Percentiles rank a stretch among this genome's conserved stretches.
These are phyloP conservation scores for Pocillopora meandrina DNA, from an alignment of 92 coral and sea anemone species.

Conservation along the genomic window DNA sequence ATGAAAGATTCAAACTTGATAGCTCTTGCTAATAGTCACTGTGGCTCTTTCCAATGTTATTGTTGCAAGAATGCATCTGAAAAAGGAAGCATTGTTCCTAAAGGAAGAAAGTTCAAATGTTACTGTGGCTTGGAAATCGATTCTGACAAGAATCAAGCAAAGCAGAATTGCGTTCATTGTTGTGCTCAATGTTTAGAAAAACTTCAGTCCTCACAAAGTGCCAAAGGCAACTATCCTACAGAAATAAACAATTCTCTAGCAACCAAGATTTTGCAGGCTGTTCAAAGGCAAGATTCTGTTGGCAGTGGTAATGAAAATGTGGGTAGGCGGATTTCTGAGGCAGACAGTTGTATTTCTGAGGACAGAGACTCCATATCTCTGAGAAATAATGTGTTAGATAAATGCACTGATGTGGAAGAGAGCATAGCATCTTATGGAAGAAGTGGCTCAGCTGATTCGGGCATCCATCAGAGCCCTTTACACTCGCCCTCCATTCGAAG, in stretches of 20 bases:
- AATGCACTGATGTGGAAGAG: slow-evolving; percentile 19
- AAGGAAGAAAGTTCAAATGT: slow-evolving; percentile 38
- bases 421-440: slow-evolving; percentile 73
- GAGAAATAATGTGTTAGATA: slow-evolving; percentile 5
- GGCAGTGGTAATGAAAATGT: slow-evolving; percentile 13
- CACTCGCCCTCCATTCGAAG: slow-evolving; percentile 43
- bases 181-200: slow-evolving; percentile 6
- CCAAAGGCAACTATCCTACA: slow-evolving; percentile 24
- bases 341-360: slow-evolving; percentile 62
- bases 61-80: slow-evolving; percentile 57
- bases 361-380: slow-evolving; percentile 52
- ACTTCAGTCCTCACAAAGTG: slow-evolving; percentile 1
- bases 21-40: slow-evolving; percentile 12
- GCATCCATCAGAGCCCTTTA: slow-evolving; percentile 64
- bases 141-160: background rate
- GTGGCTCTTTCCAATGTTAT: slow-evolving; percentile 73
- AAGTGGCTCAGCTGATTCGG: slow-evolving; percentile 84
- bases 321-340: slow-evolving; percentile 22
- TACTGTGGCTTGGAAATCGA: slow-evolving; percentile 33
- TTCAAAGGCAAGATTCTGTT: slow-evolving; percentile 30
- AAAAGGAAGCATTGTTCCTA: background rate
- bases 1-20: slow-evolving; percentile 36
- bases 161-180: background rate
- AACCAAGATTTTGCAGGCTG: slow-evolving; percentile 6
- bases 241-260: slow-evolving; percentile 45